Conservation (phyloP, 2,888 invertebrate species). For the Leptinotarsa peninsularis region DNA sequence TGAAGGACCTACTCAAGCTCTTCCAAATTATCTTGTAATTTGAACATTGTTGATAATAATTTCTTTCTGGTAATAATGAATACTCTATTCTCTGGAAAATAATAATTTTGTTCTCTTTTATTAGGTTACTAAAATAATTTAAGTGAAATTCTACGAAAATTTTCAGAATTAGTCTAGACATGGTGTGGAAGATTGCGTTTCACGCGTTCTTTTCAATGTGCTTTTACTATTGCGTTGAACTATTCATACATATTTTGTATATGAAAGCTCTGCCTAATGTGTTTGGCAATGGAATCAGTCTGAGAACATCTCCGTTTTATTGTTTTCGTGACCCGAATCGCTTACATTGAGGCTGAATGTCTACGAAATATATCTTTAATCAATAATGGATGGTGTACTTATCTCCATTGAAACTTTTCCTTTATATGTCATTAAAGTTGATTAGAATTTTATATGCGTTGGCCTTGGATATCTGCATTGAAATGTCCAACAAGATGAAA, state of each 20-base stretch:
- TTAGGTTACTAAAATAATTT: no score
- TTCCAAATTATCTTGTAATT: no score
- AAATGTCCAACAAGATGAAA: neutral
- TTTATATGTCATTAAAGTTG: neutral
- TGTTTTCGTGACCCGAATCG: slow-evolving; percentile 11
- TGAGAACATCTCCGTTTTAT: slow-evolving; percentile 10
- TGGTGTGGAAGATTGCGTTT: no score
- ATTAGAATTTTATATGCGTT: slow-evolving; percentile 10
- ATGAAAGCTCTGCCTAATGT: neutral
- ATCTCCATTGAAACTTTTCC: neutral
- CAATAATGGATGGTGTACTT: slow-evolving; percentile 2
- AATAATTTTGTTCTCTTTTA: no score
- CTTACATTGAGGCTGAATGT: slow-evolving; percentile 6
- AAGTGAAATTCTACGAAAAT: no score
- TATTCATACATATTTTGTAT: neutral
- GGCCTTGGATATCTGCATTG: neutral
- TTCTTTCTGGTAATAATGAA: no score
- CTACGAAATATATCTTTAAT: neutral
- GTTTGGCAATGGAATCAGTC: slow-evolving; percentile 14
- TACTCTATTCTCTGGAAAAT: no score
- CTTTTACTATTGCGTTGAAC: neutral
- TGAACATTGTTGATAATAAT: no score
- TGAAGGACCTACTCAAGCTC: no score
- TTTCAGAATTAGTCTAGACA: no score
- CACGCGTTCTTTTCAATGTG: no score